Percentiles rank a stretch among this genome's conserved stretches.
These are phyloP conservation scores for Parnassius apollo DNA, from an alignment of 2,888 invertebrate species.

Conservation along the genomic window DNA sequence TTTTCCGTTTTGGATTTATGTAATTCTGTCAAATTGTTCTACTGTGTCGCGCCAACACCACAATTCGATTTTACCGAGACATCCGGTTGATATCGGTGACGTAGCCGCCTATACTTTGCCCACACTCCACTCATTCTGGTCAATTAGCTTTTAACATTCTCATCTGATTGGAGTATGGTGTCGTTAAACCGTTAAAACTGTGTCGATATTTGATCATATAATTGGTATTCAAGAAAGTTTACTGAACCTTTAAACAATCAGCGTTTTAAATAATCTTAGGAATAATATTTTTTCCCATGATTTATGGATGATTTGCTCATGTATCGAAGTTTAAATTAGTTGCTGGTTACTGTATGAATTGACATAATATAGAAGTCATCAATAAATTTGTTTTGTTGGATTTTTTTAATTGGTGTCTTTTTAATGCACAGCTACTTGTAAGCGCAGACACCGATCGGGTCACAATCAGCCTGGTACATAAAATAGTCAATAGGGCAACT, in stretches of 20 bases:
- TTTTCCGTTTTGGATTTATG: constrained; percentile 28
- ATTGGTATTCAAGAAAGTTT: no score
- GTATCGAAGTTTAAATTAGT: no score
- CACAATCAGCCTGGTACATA: constrained; percentile 22
- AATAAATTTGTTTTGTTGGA: no score
- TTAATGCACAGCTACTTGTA: not conserved
- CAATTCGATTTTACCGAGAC: constrained; percentile 39
- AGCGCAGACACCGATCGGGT: constrained; percentile 13
- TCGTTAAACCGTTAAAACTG: constrained; percentile 33
- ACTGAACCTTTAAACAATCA: no score
- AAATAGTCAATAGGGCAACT: constrained; percentile 37
- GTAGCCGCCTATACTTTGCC: constrained; percentile 11
- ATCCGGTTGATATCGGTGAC: constrained; percentile 44
- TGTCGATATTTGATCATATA: constrained; percentile 34
- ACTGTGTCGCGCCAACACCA: constrained; percentile 22
- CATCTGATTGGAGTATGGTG: constrained; percentile 47
- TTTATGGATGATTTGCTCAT: no score
- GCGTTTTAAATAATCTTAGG: no score
- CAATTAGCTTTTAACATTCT: constrained; percentile 52
- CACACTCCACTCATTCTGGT: constrained; percentile 38
- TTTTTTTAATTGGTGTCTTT: no score
- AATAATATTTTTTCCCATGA: no score
- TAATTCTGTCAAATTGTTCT: constrained; percentile 25
- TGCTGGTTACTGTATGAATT: no score
- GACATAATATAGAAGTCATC: no score